Conservation (phyloP, 2,888 invertebrate species). For the Scelioninae gen. 2 region DNA sequence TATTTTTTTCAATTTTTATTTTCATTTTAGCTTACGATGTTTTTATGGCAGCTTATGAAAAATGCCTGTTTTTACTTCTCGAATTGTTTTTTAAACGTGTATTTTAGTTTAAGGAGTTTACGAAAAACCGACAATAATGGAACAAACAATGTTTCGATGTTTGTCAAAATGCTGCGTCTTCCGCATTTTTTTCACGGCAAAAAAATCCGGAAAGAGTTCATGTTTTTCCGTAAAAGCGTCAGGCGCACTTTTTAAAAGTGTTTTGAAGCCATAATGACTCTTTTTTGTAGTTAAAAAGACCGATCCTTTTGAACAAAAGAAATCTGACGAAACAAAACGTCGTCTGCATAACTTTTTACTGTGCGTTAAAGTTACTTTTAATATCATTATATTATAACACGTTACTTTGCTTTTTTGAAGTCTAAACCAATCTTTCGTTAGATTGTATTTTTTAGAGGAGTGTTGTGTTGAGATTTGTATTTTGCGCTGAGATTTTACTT, state of each 20-base stretch:
- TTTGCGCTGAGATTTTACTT: conserved; percentile 53
- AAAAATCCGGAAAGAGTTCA: conserved; percentile 25
- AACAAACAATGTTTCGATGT: background rate
- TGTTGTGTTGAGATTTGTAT: conserved; percentile 54
- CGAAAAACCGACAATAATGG: background rate
- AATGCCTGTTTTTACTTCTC: conserved; percentile 44
- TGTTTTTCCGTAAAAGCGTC: conserved; percentile 7
- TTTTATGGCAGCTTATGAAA: conserved; percentile 33
- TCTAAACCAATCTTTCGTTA: conserved; percentile 65
- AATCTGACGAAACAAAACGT: conserved; percentile 2
- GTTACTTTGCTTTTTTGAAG: conserved; percentile 68
- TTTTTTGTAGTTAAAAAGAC: background rate
- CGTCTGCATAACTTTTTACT: background rate
- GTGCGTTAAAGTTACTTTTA: conserved; percentile 67
- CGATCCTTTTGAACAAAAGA: background rate
- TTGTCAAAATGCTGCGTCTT: conserved; percentile 13
- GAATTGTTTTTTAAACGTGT: conserved; percentile 30
- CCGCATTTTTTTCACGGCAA: conserved; percentile 30
- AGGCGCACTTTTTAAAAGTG: conserved; percentile 33
- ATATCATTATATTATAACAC: conserved; percentile 62
- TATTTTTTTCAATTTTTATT: conserved; percentile 18
- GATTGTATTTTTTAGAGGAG: conserved; percentile 47
- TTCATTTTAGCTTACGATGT: conserved; percentile 25
- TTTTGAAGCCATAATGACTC: conserved; percentile 24
- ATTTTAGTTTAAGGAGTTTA: conserved; percentile 30